Conservation (phyloP, 2,797 vertebrate genomes). For the Geotrypetes seraphini region DNA sequence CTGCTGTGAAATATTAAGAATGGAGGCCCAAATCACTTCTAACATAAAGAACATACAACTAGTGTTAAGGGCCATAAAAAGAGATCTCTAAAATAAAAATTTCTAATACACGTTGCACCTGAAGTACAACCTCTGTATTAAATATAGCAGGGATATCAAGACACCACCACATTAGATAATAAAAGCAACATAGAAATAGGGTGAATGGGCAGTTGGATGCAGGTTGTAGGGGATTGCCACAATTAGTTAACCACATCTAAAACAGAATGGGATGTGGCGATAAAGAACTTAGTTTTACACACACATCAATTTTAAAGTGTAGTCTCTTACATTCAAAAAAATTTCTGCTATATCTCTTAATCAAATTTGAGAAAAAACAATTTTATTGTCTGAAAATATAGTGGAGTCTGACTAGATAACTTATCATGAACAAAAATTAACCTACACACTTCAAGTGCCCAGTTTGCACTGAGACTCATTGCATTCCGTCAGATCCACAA, state of each 20-base stretch:
- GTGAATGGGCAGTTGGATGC: too few relatives aligned
- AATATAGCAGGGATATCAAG: conserved; percentile 46
- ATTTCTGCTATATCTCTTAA: conserved; percentile 42
- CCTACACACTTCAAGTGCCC: too few relatives aligned
- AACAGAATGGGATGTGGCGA: conserved; percentile 38
- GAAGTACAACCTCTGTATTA: conserved; percentile 53
- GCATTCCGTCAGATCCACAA: conserved; percentile 97
- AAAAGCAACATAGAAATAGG: conserved; percentile 29
- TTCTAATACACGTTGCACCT: conserved; percentile 54
- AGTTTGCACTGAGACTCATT: conserved; percentile 92
- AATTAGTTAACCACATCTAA: conserved; percentile 30
- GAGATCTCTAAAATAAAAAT: conserved; percentile 46
- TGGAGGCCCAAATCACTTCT: conserved; percentile 28
- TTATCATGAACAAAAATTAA: conserved; percentile 52
- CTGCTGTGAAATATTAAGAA: conserved; percentile 43
- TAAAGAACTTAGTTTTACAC: conserved; percentile 16
- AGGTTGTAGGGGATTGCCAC: conserved; percentile 30
- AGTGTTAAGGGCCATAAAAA: too few relatives aligned
- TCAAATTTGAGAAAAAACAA: too few relatives aligned
- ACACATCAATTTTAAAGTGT: conserved; percentile 36
- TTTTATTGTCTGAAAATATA: too few relatives aligned
- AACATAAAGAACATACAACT: conserved; percentile 53
- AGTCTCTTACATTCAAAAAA: conserved; percentile 53
- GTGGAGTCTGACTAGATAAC: conserved; percentile 42
- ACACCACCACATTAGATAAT: conserved; percentile 45